phyloP scores from a whole-genome alignment of 1,140 invertebrate genomes.

The Drosophila lini region DNA sequence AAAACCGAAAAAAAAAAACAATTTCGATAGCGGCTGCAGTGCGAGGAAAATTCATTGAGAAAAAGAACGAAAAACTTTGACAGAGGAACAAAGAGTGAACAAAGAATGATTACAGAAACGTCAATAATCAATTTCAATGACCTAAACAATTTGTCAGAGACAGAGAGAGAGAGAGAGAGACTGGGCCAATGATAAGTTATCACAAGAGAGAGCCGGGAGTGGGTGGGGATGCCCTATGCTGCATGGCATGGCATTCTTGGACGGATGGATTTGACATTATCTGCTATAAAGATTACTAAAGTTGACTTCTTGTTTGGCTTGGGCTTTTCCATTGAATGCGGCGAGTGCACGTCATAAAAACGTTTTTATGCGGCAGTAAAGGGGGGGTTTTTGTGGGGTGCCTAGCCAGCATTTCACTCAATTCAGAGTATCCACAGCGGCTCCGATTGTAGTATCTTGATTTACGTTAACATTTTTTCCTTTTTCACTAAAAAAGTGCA shows the following conservation, averaged over 20 bases:
- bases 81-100: slow-evolving; percentile 2
- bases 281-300: slow-evolving; percentile 78
- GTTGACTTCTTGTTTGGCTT: slow-evolving; percentile 75
- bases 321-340: slow-evolving; percentile 46
- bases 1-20: slow-evolving; percentile 1
- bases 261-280: slow-evolving; percentile 77
- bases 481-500: slow-evolving; percentile 60
- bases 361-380: slow-evolving; percentile 45
- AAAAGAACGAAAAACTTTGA: slow-evolving; percentile 26
- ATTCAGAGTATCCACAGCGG: slow-evolving; percentile 60
- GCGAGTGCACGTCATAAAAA: slow-evolving; percentile 75
- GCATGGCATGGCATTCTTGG: slow-evolving; percentile 15
- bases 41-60: slow-evolving; percentile 38
- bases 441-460: slow-evolving; percentile 78
- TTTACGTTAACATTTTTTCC: slow-evolving; percentile 68
- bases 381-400: slow-evolving; percentile 12
- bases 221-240: slow-evolving; percentile 9
- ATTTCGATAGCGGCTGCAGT: slow-evolving; percentile 7
- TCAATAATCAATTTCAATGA: slow-evolving; percentile 67
- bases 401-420: slow-evolving; percentile 45
- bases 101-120: slow-evolving; percentile 51
- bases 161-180: slow-evolving; percentile 3
- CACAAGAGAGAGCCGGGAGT: slow-evolving; percentile 10
- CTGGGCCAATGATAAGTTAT: slow-evolving; percentile 64
- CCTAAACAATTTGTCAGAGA: slow-evolving; percentile 47